These are phyloP conservation scores for Holacanthella duospinosa DNA, from an alignment of 2,888 invertebrate species.

Conservation along the genomic window DNA sequence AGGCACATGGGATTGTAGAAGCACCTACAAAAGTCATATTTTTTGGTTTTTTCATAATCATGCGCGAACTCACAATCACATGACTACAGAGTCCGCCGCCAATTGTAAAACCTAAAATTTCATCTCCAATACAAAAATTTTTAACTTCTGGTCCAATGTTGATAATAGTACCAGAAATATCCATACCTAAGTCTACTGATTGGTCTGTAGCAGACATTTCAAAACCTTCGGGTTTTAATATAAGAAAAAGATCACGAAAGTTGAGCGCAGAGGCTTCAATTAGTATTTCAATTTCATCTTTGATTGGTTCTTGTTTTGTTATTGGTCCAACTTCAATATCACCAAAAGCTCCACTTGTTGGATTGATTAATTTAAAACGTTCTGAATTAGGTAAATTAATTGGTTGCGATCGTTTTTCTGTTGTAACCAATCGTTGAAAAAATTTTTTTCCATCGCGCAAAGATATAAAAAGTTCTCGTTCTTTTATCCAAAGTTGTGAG, in stretches of 20 bases:
- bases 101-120: constrained; percentile 11
- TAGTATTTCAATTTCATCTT: not conserved
- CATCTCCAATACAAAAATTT: constrained; percentile 11
- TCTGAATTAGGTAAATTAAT: not conserved
- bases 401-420: not conserved
- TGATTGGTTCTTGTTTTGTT: not conserved
- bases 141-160: constrained; percentile 4
- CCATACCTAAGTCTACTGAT: constrained; percentile 12
- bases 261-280: constrained; percentile 2
- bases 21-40: constrained; percentile 15
- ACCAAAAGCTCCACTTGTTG: not conserved
- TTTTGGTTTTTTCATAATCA: constrained; percentile 8
- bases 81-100: constrained; percentile 11
- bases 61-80: constrained; percentile 1
- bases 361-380: not conserved
- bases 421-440: not conserved
- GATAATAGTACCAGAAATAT: constrained; percentile 13
- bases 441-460: constrained; percentile 3
- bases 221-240: constrained; percentile 9
- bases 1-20: constrained; percentile 17
- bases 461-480: constrained; percentile 1
- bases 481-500: constrained; percentile 1
- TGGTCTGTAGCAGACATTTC: not conserved
- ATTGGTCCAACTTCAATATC: not conserved
- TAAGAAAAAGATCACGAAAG: constrained; percentile 8